phyloP scores from a whole-genome alignment of 2,113 vertebrate genomes.

The Perca schrenkii region DNA sequence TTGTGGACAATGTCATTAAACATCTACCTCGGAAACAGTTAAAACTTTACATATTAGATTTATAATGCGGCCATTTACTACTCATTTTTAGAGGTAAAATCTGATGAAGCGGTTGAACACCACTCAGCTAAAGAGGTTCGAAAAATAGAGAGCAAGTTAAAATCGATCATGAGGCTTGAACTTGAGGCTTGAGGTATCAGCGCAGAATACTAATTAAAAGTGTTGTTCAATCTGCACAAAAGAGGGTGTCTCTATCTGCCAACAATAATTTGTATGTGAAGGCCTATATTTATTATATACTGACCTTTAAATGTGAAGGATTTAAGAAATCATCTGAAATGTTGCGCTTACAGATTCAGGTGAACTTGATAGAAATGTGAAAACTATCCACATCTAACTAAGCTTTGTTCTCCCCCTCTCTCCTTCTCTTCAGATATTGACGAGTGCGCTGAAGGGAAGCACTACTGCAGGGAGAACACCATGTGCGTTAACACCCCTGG shows the following conservation, averaged over 20 bases:
- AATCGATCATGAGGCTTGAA: neutral
- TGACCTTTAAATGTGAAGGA: neutral
- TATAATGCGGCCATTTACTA: neutral
- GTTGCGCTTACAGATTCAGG: neutral
- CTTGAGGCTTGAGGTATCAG: neutral
- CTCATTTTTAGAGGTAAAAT: neutral
- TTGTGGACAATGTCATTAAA: neutral
- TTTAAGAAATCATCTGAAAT: neutral
- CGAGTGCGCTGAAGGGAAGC: conserved; percentile 95
- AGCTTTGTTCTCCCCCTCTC: conserved; percentile 12
- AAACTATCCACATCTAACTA: conserved; percentile 23
- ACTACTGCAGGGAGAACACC: conserved; percentile 98
- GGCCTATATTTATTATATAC: neutral
- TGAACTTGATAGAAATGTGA: neutral
- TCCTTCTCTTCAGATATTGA: conserved; percentile 89
- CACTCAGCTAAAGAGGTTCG: neutral
- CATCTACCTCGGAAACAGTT: neutral
- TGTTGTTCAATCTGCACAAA: conserved; percentile 22
- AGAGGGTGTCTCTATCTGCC: neutral
- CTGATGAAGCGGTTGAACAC: neutral
- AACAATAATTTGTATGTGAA: neutral
- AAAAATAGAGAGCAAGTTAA: neutral
- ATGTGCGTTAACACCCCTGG: conserved; percentile 96
- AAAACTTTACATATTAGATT: neutral
- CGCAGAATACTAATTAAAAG: conserved; percentile 10